Evolutionary conservation across 2,113 vertebrate genomes (phyloP).

Genomic region (Sylvia atricapilla): DNA sequence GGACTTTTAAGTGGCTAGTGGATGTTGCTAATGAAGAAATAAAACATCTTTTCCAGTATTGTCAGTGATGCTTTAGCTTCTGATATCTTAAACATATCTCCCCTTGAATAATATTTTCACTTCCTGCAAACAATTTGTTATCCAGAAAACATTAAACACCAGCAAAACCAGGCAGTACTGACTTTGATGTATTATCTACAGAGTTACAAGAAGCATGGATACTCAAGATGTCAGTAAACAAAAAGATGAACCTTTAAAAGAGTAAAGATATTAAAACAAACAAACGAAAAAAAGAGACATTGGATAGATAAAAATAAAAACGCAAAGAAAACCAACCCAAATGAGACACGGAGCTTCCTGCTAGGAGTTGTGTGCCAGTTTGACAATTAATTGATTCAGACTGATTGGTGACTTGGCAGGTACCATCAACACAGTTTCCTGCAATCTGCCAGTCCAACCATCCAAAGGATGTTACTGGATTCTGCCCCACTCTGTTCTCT

Average conservation of each 20-base stretch:
- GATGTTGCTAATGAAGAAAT: constrained; percentile 40
- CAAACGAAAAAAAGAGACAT: not conserved
- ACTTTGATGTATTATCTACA: constrained; percentile 27
- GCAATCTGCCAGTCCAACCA: constrained; percentile 69
- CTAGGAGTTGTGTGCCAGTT: constrained; percentile 41
- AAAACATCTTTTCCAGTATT: not conserved
- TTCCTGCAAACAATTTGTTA: constrained; percentile 31
- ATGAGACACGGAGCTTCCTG: constrained; percentile 35
- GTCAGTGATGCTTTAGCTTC: constrained; percentile 1
- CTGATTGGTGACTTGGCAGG: constrained; percentile 66
- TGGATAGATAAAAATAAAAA: constrained; percentile 47
- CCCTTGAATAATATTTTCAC: constrained; percentile 25
- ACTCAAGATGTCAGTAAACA: constrained; percentile 5
- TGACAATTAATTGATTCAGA: constrained; percentile 69
- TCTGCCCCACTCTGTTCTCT: constrained; percentile 51
- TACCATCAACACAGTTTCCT: constrained; percentile 60
- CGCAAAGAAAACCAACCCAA: not conserved
- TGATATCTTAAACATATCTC: constrained; percentile 6
- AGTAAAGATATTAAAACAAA: not conserved
- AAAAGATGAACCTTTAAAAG: not conserved
- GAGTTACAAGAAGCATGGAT: not conserved
- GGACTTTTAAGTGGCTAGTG: not conserved
- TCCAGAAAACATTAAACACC: constrained; percentile 12
- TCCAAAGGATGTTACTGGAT: constrained; percentile 65
- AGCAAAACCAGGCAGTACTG: not conserved